phyloP scores from a whole-genome alignment of 2,113 vertebrate species.

The Platysteira castanea region DNA sequence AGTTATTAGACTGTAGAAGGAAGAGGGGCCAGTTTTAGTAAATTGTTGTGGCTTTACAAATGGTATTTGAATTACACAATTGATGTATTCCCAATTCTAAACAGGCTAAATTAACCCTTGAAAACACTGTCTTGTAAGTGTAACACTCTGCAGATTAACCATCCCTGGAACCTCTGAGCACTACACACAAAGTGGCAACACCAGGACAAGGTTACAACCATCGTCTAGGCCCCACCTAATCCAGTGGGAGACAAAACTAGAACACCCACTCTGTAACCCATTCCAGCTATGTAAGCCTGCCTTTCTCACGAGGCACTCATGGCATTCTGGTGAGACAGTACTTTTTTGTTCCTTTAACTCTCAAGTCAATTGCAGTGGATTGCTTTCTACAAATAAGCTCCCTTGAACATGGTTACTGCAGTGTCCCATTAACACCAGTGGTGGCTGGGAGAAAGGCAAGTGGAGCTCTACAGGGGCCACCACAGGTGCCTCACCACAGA shows the following conservation, averaged over 20 bases:
- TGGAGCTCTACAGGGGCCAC: neutral
- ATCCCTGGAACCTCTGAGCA: neutral
- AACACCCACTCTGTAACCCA: neutral
- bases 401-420: neutral
- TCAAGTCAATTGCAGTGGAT: neutral
- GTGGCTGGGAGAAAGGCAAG: neutral
- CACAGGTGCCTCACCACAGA: neutral
- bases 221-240: neutral
- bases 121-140: neutral
- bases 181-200: neutral
- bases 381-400: neutral
- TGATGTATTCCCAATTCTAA: neutral
- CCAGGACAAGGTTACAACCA: neutral
- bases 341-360: neutral
- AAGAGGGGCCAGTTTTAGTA: neutral
- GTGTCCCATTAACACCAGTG: neutral
- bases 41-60: neutral
- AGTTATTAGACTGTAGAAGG: neutral
- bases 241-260: neutral
- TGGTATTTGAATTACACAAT: neutral
- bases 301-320: rapidly evolving
- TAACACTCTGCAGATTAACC: neutral
- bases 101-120: neutral
- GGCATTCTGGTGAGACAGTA: neutral
- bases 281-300: neutral